Conservation (phyloP, 2,797 vertebrate species). For the Karalla daura region DNA sequence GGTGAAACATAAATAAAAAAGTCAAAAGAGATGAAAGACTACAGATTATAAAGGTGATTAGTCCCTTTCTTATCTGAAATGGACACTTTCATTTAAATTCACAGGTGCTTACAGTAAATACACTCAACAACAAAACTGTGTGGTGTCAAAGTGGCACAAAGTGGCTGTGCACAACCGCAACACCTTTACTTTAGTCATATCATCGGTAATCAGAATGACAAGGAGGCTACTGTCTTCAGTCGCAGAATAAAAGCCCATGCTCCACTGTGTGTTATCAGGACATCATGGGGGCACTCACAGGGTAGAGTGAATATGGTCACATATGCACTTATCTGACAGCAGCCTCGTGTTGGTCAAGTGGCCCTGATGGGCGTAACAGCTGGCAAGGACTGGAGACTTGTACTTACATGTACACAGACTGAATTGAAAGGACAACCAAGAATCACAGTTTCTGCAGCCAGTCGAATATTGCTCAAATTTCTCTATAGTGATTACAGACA, state of each 20-base stretch:
- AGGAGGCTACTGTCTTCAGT: conserved; percentile 34
- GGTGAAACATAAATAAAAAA: conserved; percentile 29
- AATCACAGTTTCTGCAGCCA: conserved; percentile 85
- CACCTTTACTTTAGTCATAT: conserved; percentile 21
- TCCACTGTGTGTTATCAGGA: conserved; percentile 30
- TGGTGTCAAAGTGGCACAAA: conserved; percentile 48
- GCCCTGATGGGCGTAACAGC: conserved; percentile 32
- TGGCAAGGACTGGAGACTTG: conserved; percentile 55
- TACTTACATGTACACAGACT: conserved; percentile 63
- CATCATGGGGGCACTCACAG: neutral
- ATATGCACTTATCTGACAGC: conserved; percentile 45
- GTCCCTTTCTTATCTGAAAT: conserved; percentile 32
- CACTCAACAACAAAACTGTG: conserved; percentile 36
- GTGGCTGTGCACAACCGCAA: conserved; percentile 7
- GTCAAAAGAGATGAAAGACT: conserved; percentile 27
- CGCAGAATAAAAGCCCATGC: conserved; percentile 8
- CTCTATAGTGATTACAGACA: conserved; percentile 61
- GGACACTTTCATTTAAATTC: conserved; percentile 43
- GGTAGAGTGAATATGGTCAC: conserved; percentile 20
- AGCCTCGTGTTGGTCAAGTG: conserved; percentile 38
- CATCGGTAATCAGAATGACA: conserved; percentile 17
- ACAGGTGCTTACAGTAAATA: conserved; percentile 49
- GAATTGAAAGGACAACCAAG: conserved; percentile 68
- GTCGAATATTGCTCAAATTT: conserved; percentile 83
- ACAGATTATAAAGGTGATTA: conserved; percentile 13